Conservation (phyloP, 2,888 invertebrate species). For the Subacronicta megacephala region DNA sequence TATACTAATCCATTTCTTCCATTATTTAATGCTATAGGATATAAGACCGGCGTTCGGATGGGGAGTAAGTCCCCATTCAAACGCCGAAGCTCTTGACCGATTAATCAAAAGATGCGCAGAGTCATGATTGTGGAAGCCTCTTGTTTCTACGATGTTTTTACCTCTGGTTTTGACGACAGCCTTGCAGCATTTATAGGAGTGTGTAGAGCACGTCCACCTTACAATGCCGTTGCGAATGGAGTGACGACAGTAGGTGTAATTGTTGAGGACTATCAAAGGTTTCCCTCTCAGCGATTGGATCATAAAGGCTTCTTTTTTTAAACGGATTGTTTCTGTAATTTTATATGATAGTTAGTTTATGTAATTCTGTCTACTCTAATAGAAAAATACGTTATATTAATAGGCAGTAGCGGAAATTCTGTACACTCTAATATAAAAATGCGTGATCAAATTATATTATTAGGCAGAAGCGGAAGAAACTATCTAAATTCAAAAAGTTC, state of each 20-base stretch:
- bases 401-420: not conserved
- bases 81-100: slow-evolving; percentile 49
- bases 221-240: slow-evolving; percentile 74
- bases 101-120: slow-evolving; percentile 78
- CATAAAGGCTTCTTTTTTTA: slow-evolving; percentile 70
- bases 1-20: too few species aligned
- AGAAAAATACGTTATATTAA: not conserved
- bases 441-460: not conserved
- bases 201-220: slow-evolving; percentile 85
- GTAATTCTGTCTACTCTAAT: not conserved
- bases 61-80: slow-evolving; percentile 27
- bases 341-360: slow-evolving; percentile 16
- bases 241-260: slow-evolving; percentile 82
- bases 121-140: slow-evolving; percentile 82
- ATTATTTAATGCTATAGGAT: too few species aligned
- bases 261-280: slow-evolving; percentile 77
- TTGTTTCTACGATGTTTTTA: slow-evolving; percentile 75
- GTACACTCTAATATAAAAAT: not conserved
- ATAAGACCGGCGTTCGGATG: too few species aligned
- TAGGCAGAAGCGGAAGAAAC: not conserved
- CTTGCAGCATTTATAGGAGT: slow-evolving; percentile 83
- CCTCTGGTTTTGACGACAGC: slow-evolving; percentile 82
- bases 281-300: slow-evolving; percentile 81
- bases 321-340: slow-evolving; percentile 29
- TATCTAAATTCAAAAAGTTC: too few species aligned